Evolutionary conservation across 2,888 invertebrate species (phyloP).

Genomic region (Chaetogeoica ovagalla): DNA sequence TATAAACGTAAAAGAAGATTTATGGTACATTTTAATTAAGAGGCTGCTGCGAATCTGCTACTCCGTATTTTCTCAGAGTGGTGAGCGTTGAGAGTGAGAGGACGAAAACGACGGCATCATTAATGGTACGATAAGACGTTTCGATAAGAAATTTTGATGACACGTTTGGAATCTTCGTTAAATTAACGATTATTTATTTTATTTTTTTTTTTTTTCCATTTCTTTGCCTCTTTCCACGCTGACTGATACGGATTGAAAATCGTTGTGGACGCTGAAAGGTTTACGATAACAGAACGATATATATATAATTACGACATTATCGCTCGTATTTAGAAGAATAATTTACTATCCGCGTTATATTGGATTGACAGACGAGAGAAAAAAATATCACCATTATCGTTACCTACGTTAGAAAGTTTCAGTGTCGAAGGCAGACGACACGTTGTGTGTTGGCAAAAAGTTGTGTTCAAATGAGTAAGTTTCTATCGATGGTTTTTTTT

Average conservation of each 20-base stretch:
- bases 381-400: neutral
- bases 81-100: too few relatives aligned
- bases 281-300: too few relatives aligned
- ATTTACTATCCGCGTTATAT: neutral
- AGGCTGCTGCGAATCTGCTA: neutral
- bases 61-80: conserved; percentile 2
- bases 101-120: conserved; percentile 8
- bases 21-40: conserved; percentile 48
- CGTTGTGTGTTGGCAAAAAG: neutral
- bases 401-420: neutral
- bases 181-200: conserved; percentile 18
- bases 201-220: too few relatives aligned
- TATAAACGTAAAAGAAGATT: conserved; percentile 26
- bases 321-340: neutral
- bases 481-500: conserved; percentile 5
- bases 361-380: too few relatives aligned
- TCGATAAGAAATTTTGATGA: conserved; percentile 41
- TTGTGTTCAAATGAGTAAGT: neutral
- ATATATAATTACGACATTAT: too few relatives aligned
- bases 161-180: conserved; percentile 27
- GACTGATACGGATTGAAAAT: too few relatives aligned
- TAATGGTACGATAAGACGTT: conserved; percentile 36
- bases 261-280: too few relatives aligned
- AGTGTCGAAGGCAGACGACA: neutral
- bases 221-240: too few relatives aligned